Conservation (phyloP, 2,113 vertebrate species). For the Neogobius melanostomus region DNA sequence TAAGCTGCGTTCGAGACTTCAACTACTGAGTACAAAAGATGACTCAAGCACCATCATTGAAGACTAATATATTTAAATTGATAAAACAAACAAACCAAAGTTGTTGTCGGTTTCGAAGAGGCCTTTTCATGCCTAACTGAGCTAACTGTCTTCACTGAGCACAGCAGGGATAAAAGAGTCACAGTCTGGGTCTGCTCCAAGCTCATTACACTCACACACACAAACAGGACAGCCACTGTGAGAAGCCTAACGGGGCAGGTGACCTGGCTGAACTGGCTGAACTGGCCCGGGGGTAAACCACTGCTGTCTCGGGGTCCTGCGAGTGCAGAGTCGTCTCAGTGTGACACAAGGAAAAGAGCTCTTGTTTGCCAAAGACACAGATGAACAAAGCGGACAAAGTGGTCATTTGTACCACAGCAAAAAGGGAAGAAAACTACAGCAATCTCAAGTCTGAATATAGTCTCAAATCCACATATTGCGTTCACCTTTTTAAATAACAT, state of each 20-base stretch:
- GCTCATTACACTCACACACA: slow-evolving; percentile 47
- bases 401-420: neutral
- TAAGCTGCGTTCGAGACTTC: no score
- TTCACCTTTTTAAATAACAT: no score
- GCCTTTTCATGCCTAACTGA: slow-evolving; percentile 39
- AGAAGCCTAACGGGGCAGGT: slow-evolving; percentile 35
- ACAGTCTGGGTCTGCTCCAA: slow-evolving; percentile 46
- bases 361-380: slow-evolving; percentile 21
- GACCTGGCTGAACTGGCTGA: slow-evolving; percentile 23
- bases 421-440: no score
- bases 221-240: slow-evolving; percentile 31
- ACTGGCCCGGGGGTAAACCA: slow-evolving; percentile 10
- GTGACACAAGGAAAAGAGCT: slow-evolving; percentile 13
- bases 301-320: slow-evolving; percentile 10
- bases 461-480: no score
- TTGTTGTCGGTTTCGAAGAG: slow-evolving; percentile 16
- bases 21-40: no score
- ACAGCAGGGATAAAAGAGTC: slow-evolving; percentile 47
- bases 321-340: neutral
- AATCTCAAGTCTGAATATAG: no score
- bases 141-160: slow-evolving; percentile 46
- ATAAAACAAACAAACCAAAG: neutral
- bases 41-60: no score
- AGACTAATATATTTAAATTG: no score
- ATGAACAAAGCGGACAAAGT: slow-evolving; percentile 15